Evolutionary conservation across 1,140 invertebrate species (phyloP), one percentile per base, ranked within the genome.

Genomic region (Chelonus insularis): DNA sequence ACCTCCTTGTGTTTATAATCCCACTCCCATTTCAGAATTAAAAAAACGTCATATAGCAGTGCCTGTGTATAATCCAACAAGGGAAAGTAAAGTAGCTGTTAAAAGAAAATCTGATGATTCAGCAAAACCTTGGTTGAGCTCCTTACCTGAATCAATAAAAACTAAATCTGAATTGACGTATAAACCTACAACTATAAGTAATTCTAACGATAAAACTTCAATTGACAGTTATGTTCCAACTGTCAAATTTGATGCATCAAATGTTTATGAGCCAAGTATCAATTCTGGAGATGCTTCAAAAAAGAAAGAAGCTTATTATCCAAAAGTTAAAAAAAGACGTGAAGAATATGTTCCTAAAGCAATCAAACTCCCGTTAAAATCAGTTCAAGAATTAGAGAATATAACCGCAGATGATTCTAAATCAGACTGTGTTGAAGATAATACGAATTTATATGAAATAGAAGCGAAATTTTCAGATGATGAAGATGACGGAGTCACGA

Each of bases 1-100:
- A 51, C 65, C 69, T 50, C 59, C 68, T 7, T 74, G 74, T 37
- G 73, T 77, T 32, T 88, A 88, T 65, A 87, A 86, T 71, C 87
- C 86, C 9, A 88, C 87, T 0, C 86, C 86, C 0, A 86, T 87
- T 63, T 77, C 80, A 9, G 82, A 86, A 72, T 62, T 87, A 6
- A 84, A 84, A 63, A 85, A 84, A 57, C 73, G 80, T 16, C 82
- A 83, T 60, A 78, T 82, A 60, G 79, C 81, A 1, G 73, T 83
- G 34, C 64, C 77, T n/a, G 77, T 76, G 18, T 81, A 80, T 36
- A 78, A 76, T 64, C 76, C 76, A 9, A 72, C 72, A 1, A 70
- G 77, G 21, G 77, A 81, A 39, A 80, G 72, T 60, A 74, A 70
- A 66, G 73, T 77, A n/a, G 70, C 78, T 12, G 69, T 71, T 4